Evolutionary conservation across 2,113 vertebrate species (phyloP).

Genomic region (Lathamus discolor): DNA sequence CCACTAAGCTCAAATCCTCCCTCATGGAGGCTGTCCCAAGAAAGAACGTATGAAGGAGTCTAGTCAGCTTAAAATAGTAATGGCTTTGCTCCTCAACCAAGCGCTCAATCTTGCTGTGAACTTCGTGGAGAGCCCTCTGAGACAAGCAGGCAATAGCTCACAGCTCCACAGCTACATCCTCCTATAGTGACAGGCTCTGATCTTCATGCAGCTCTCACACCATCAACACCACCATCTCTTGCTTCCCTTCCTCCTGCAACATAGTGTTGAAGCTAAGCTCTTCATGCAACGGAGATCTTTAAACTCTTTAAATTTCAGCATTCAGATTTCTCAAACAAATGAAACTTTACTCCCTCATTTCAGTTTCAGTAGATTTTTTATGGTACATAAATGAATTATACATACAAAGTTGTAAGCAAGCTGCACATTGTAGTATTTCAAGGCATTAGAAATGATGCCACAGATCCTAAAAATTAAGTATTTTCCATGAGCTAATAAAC

Average conservation of each 20-base stretch:
- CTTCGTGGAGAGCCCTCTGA: neutral
- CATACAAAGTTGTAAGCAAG: neutral
- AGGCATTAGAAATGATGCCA: neutral
- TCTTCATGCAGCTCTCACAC: fast-evolving
- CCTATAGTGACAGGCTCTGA: neutral
- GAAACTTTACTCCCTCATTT: neutral
- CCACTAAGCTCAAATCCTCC: neutral
- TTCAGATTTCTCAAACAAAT: neutral
- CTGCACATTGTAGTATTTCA: neutral
- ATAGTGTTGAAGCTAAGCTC: neutral
- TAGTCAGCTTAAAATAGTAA: neutral
- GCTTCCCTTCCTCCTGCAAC: neutral
- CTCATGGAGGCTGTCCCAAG: neutral
- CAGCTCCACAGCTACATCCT: neutral
- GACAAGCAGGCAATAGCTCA: neutral
- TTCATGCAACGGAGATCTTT: neutral
- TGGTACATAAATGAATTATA: neutral
- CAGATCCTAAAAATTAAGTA: neutral
- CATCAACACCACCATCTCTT: fast-evolving
- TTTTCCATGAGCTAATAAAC: neutral
- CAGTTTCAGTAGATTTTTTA: neutral
- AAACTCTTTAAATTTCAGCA: neutral
- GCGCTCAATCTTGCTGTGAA: neutral
- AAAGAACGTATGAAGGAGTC: neutral
- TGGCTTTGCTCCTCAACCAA: neutral